Conservation (phyloP, 2,888 invertebrate species). For the Piscicola geometra region DNA sequence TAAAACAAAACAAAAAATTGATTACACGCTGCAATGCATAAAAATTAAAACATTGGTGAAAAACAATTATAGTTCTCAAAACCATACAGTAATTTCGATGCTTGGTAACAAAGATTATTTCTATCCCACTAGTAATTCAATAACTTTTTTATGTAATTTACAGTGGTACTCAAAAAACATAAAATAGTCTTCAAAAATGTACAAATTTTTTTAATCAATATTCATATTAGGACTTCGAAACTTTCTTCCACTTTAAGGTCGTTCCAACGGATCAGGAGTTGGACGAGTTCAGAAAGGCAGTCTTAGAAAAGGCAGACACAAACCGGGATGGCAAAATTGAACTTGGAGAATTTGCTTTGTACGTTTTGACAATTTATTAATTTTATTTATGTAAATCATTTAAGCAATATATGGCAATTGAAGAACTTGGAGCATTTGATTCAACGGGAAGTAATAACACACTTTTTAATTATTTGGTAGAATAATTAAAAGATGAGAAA, state of each 20-base stretch:
- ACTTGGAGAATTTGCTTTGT: constrained; percentile 36
- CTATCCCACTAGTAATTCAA: too few species aligned
- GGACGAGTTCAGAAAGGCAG: constrained; percentile 22
- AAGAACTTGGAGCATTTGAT: not conserved
- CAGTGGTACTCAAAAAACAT: not conserved
- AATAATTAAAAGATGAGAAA: too few species aligned
- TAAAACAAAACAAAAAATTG: too few species aligned
- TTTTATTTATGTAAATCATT: not conserved
- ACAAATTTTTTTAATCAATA: not conserved
- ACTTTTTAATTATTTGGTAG: too few species aligned
- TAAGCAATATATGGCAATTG: not conserved
- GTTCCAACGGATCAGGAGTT: constrained; percentile 18
- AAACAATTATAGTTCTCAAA: too few species aligned
- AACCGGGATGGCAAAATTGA: constrained; percentile 38
- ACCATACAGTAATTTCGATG: too few species aligned
- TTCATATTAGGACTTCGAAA: not conserved
- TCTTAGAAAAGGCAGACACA: constrained; percentile 30
- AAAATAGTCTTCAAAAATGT: not conserved
- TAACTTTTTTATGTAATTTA: not conserved
- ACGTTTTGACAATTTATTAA: not conserved
- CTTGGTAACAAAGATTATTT: too few species aligned
- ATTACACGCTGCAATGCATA: too few species aligned
- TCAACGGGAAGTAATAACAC: not conserved
- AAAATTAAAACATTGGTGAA: too few species aligned
- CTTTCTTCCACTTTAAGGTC: too few species aligned